Percentiles rank a stretch among this genome's conserved stretches.
Conservation (phyloP, 1,140 invertebrate species). For the Pemphigus obesinymphae region DNA sequence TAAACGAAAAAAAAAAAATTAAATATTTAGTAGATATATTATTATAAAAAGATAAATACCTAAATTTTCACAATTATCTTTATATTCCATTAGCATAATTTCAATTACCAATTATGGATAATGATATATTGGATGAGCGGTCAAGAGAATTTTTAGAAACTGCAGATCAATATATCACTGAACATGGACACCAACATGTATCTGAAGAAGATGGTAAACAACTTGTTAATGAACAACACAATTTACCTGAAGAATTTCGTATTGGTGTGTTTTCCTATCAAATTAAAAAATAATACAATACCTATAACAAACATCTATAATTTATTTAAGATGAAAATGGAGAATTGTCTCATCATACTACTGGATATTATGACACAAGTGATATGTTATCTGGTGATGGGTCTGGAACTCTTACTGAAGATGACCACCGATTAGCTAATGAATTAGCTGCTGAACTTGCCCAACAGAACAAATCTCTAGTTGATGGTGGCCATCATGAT, state of each 20-base stretch:
- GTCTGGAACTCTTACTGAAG: conserved; percentile 15
- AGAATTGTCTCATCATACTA: conserved; percentile 27
- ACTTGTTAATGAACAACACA: conserved; percentile 13
- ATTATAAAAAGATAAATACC: not conserved
- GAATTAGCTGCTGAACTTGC: conserved; percentile 34
- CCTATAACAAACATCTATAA: not conserved
- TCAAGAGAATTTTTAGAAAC: conserved; percentile 40
- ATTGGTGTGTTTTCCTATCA: conserved; percentile 1
- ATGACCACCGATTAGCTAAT: conserved; percentile 30
- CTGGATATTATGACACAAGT: conserved; percentile 23
- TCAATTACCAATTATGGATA: conserved; percentile 7
- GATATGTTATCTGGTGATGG: conserved; percentile 35
- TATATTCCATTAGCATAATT: not conserved
- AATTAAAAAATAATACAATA: not conserved
- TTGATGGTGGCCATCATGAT: conserved; percentile 10
- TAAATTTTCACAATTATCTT: not conserved
- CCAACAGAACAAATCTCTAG: conserved; percentile 30
- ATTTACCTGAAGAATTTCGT: conserved; percentile 30
- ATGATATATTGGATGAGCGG: conserved; percentile 32
- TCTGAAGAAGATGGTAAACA: conserved; percentile 29
- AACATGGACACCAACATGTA: conserved; percentile 34
- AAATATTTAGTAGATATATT: too few species aligned
- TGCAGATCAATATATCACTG: conserved; percentile 31
- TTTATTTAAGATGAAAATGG: conserved; percentile 28
- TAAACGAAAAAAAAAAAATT: too few species aligned